phyloP scores from a whole-genome alignment of 2,113 vertebrate genomes.

The Upupa epops region DNA sequence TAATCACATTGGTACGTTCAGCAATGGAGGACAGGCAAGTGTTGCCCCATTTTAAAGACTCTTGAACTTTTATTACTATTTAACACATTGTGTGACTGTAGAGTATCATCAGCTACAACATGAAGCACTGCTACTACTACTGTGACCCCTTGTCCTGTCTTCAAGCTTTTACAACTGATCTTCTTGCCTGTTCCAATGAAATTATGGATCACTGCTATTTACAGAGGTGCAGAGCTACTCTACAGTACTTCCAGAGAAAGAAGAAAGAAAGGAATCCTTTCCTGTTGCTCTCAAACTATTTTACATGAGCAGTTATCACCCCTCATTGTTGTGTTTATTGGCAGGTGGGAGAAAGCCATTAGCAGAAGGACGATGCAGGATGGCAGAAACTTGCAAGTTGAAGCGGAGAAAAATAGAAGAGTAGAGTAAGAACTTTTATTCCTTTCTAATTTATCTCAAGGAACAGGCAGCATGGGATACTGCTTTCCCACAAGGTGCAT shows the following conservation, averaged over 20 bases:
- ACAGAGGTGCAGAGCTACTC: background rate
- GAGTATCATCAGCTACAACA: background rate
- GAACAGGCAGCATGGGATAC: background rate
- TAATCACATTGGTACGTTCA: rapidly evolving
- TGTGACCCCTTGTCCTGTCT: too few species aligned
- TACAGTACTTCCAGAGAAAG: background rate
- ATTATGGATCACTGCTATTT: background rate
- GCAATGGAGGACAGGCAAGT: rapidly evolving
- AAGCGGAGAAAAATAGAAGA: background rate
- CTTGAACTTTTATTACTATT: background rate
- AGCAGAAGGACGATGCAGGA: background rate
- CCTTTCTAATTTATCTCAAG: background rate
- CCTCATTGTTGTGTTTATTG: background rate
- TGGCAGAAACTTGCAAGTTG: background rate
- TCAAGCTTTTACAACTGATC: background rate
- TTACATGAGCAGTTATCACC: background rate
- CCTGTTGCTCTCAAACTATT: background rate
- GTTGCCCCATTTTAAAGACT: background rate
- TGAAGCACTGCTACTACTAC: background rate
- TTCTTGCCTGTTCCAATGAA: background rate
- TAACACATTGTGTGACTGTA: rapidly evolving
- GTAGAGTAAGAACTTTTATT: background rate
- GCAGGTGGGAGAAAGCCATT: background rate
- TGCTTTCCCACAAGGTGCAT: background rate
- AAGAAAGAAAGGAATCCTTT: background rate